Evolutionary conservation across 2,888 invertebrate genomes (phyloP).

Genomic region (Perdita meconis): DNA sequence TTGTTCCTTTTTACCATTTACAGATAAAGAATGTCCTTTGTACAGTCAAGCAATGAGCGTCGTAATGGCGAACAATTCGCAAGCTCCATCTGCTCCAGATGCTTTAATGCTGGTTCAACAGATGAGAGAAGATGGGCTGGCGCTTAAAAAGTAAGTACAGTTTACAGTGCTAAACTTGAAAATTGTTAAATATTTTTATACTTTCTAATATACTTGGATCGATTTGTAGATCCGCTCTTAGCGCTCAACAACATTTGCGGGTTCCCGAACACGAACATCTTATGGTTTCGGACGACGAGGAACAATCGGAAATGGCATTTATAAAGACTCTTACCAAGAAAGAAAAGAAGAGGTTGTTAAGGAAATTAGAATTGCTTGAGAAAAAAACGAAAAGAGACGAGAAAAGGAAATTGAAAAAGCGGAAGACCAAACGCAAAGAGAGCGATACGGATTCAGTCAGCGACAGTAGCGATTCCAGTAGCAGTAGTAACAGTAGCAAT

Average conservation of each 20-base stretch:
- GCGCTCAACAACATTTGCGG: slow-evolving; percentile 86
- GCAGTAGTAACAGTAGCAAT: slow-evolving; percentile 39
- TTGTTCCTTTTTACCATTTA: no score
- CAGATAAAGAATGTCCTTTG: slow-evolving; percentile 98
- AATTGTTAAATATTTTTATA: neutral
- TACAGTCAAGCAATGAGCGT: slow-evolving; percentile 94
- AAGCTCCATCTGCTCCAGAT: slow-evolving; percentile 88
- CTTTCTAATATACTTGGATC: neutral
- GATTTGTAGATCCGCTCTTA: slow-evolving; percentile 77
- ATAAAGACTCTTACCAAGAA: slow-evolving; percentile 93
- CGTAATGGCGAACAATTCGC: slow-evolving; percentile 87
- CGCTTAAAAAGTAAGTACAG: slow-evolving; percentile 89
- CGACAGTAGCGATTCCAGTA: neutral
- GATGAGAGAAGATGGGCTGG: slow-evolving; percentile 96
- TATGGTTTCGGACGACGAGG: slow-evolving; percentile 84
- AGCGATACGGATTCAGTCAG: slow-evolving; percentile 35
- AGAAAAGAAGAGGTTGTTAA: slow-evolving; percentile 96
- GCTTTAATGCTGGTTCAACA: slow-evolving; percentile 92
- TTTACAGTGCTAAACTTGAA: neutral
- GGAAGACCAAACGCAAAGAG: slow-evolving; percentile 41
- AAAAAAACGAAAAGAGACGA: slow-evolving; percentile 84
- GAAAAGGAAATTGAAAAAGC: slow-evolving; percentile 66
- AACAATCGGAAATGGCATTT: slow-evolving; percentile 90
- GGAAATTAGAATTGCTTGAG: slow-evolving; percentile 87
- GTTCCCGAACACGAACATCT: slow-evolving; percentile 86